Evolutionary conservation across 2,797 vertebrate species (phyloP).

Genomic region (Caiman crocodilus): DNA sequence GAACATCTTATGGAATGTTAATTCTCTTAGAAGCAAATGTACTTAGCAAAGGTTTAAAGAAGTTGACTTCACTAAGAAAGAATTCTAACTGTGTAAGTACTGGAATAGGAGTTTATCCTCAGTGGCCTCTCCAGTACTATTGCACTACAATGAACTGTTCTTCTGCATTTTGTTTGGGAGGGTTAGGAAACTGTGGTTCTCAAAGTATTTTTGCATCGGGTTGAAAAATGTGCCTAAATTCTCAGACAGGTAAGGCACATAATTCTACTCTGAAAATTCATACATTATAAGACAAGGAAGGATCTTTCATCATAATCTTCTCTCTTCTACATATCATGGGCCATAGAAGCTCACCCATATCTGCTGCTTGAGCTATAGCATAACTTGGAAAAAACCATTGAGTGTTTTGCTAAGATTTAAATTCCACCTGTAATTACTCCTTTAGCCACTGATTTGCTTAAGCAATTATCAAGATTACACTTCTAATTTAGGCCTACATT

Average conservation of each 20-base stretch:
- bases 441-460: neutral
- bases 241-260: neutral
- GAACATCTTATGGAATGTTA: neutral
- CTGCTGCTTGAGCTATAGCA: neutral
- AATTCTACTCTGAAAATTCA: neutral
- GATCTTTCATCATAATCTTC: neutral
- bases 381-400: neutral
- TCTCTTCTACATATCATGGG: too few relatives aligned
- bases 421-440: neutral
- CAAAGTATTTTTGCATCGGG: neutral
- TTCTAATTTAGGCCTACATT: neutral
- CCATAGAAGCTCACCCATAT: neutral
- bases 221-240: neutral
- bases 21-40: neutral
- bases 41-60: neutral
- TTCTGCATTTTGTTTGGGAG: neutral
- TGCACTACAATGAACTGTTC: neutral
- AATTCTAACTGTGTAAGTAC: neutral
- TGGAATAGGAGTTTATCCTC: neutral
- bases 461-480: neutral
- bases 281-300: neutral
- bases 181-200: neutral
- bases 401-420: neutral
- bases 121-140: neutral
- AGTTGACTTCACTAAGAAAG: neutral